Evolutionary conservation across 1,140 invertebrate species (phyloP).

Genomic region (Tyrophagus putrescentiae): DNA sequence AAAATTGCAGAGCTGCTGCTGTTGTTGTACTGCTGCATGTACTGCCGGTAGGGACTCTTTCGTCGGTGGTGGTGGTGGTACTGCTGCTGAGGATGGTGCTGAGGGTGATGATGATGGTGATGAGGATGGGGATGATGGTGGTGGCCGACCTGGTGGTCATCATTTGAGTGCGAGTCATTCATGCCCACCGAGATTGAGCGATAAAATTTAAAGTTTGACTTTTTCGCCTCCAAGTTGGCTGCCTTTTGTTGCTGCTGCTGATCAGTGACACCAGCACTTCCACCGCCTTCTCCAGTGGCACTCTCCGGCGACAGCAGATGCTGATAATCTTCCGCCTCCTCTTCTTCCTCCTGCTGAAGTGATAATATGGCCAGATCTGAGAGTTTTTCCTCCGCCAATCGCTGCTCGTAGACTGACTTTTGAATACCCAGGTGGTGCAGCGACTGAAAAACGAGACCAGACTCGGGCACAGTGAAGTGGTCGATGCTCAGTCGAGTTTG

Average conservation of each 20-base stretch:
- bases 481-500: too few relatives aligned
- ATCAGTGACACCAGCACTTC: background rate
- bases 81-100: too few relatives aligned
- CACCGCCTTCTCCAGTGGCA: background rate
- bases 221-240: slow-evolving; percentile 31
- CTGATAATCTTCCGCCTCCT: slow-evolving; percentile 7
- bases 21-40: background rate
- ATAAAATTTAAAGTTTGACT: slow-evolving; percentile 37
- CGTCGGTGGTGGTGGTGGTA: too few relatives aligned
- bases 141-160: too few relatives aligned
- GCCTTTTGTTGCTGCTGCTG: background rate
- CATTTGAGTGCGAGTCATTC: slow-evolving; percentile 6
- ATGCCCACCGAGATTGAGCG: slow-evolving; percentile 51
- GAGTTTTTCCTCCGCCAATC: slow-evolving; percentile 26
- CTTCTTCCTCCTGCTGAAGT: slow-evolving; percentile 24
- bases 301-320: background rate
- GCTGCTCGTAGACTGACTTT: slow-evolving; percentile 29
- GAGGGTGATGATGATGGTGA: too few relatives aligned
- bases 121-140: too few relatives aligned
- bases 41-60: background rate
- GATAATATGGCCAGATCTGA: slow-evolving; percentile 27
- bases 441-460: slow-evolving; percentile 48
- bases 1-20: too few relatives aligned
- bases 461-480: background rate
- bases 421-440: slow-evolving; percentile 48